Conservation (phyloP, 1,140 invertebrate genomes). For the Cyrtorhinus lividipennis region DNA sequence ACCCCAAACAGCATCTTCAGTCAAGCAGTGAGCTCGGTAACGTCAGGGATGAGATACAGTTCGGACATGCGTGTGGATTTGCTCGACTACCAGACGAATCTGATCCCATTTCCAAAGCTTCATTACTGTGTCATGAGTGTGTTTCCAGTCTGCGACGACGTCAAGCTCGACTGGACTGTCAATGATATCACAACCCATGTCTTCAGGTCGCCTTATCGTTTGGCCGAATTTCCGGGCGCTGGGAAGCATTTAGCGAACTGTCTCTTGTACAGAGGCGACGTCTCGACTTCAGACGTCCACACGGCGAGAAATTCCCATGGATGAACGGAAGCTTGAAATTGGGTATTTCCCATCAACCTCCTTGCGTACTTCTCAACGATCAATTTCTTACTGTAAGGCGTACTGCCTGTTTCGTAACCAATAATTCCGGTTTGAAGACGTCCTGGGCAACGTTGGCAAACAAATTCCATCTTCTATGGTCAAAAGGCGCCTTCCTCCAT, state of each 20-base stretch:
- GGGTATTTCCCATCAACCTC: conserved; percentile 68
- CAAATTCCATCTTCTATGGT: conserved; percentile 44
- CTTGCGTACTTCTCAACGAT: conserved; percentile 57
- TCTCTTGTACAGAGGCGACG: conserved; percentile 56
- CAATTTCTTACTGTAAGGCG: conserved; percentile 66
- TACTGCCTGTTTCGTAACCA: conserved; percentile 69
- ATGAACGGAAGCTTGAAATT: conserved; percentile 42
- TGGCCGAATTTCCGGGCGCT: conserved; percentile 40
- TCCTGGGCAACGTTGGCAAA: conserved; percentile 55
- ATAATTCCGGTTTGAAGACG: conserved; percentile 68
- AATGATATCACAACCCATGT: conserved; percentile 34
- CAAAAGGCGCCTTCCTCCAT: conserved; percentile 31
- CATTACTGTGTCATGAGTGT: conserved; percentile 44
- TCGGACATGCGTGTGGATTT: conserved; percentile 54
- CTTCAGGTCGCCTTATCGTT: conserved; percentile 35
- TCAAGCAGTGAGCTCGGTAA: conserved; percentile 43
- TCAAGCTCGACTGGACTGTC: conserved; percentile 36
- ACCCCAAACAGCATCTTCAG: conserved; percentile 42
- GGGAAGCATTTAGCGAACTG: conserved; percentile 46
- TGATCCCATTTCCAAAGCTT: conserved; percentile 36
- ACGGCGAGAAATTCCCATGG: conserved; percentile 51
- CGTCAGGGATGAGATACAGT: conserved; percentile 45
- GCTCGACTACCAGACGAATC: conserved; percentile 50
- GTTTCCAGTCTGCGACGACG: conserved; percentile 44
- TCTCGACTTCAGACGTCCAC: conserved; percentile 48